Base-by-base conservation (phyloP, 2,888 invertebrate species). In the Ennomos erosarius region DNA sequence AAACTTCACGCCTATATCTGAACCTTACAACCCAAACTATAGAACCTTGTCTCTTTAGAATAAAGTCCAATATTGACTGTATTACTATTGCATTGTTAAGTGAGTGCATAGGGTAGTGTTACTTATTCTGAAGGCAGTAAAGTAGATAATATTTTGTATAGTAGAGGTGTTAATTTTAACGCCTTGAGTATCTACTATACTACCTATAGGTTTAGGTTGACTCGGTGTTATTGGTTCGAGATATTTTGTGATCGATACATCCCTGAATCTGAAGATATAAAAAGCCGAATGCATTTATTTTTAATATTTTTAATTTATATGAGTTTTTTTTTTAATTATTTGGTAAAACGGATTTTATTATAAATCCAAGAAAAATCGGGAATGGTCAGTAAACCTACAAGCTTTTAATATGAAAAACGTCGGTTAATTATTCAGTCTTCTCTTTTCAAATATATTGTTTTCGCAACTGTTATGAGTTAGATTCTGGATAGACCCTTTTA, bases 1-100 rank as follows among this genome's bases (percentile, higher is more conserved):
- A 91, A 90, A 90, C 87, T 87, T 91, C 79, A 91, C 91, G 90
- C 90, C 88, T 89, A 75, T 85, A 79, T 72, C 69, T 69, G 67
- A 77, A 78, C 68, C 67, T 68, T 69, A 71, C 53, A 73, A 58
- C 53, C 62, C 40, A 60, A 37, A 44, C n/a, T 62, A 69, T 70
- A 57, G 55, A 12, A 71, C 81, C 74, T 64, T 85, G 77, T 37
- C 0, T 0, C 36, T 9, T 45, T 0, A 11, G 0, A 0, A 47
- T 76, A 85, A 69, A 64, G 74, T 70, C 55, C 37, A 68, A 47
- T 74, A 74, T 85, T 1, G 59, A 34, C 53, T 77, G 74, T 8
- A 1, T 1, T 26, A 9, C 5, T 48, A 13, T 48, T 58, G 65
- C 71, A 74, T 76, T 79, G 74, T 74, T 72, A 68, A 66, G 69